Conservation (phyloP, 1,140 invertebrate species). For the Hyposmocoma kahamanoa region DNA sequence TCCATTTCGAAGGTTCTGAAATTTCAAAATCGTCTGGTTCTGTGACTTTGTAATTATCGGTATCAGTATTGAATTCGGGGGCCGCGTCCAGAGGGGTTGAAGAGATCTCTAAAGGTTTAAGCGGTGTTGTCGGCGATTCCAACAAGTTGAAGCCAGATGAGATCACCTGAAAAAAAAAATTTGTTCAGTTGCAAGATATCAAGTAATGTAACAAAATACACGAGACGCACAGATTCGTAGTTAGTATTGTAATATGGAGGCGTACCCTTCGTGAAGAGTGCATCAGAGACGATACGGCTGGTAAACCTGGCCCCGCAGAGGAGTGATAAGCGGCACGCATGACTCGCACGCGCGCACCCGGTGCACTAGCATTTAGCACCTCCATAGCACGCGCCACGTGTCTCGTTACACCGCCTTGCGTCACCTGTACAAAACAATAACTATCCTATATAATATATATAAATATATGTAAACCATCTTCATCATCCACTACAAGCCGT, state of each 20-base stretch:
- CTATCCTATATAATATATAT: too few relatives aligned
- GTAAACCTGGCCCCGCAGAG: slow-evolving; percentile 47
- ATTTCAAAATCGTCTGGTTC: slow-evolving; percentile 66
- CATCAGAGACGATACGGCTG: slow-evolving; percentile 56
- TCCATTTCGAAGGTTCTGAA: slow-evolving; percentile 75
- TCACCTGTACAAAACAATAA: slow-evolving; percentile 36
- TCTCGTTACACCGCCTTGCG: slow-evolving; percentile 59
- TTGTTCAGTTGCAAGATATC: background rate
- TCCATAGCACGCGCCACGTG: slow-evolving; percentile 63
- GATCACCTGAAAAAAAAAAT: slow-evolving; percentile 46
- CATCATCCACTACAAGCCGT: too few relatives aligned
- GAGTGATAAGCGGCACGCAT: slow-evolving; percentile 64
- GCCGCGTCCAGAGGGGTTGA: slow-evolving; percentile 52
- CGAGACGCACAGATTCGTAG: background rate
- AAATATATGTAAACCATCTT: too few relatives aligned
- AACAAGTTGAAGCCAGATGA: slow-evolving; percentile 56
- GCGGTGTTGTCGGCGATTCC: slow-evolving; percentile 35
- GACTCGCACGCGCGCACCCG: slow-evolving; percentile 57
- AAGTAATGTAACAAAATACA: background rate
- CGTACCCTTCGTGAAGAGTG: slow-evolving; percentile 55
- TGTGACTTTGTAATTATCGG: slow-evolving; percentile 65
- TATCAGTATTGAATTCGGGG: slow-evolving; percentile 36
- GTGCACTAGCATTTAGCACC: slow-evolving; percentile 60
- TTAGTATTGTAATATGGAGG: background rate
- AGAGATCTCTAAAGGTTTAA: slow-evolving; percentile 58